These are phyloP conservation scores for Chelmon rostratus DNA, from an alignment of 2,797 vertebrate genomes.

Conservation along the genomic window DNA sequence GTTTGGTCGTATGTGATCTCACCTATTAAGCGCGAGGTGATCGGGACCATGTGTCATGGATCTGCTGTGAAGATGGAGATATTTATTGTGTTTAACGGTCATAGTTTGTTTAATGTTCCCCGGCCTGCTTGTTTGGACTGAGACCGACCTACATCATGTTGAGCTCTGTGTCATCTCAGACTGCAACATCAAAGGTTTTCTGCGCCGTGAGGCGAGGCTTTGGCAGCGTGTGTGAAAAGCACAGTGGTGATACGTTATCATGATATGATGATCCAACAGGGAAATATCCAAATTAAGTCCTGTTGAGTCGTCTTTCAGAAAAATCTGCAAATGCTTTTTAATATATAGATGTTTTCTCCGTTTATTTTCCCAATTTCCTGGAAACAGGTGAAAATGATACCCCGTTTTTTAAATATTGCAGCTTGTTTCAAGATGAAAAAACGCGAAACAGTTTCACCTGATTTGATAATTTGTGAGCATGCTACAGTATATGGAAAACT, in stretches of 20 bases:
- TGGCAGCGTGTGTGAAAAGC: slow-evolving; percentile 28
- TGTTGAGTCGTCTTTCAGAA: neutral
- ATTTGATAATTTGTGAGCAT: neutral
- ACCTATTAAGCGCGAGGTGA: slow-evolving; percentile 26
- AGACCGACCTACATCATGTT: slow-evolving; percentile 45
- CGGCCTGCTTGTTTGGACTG: slow-evolving; percentile 70
- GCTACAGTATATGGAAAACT: neutral
- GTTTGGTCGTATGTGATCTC: slow-evolving; percentile 37
- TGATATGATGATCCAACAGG: slow-evolving; percentile 27
- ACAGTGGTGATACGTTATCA: slow-evolving; percentile 22
- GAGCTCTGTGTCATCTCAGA: slow-evolving; percentile 62
- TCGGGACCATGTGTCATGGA: slow-evolving; percentile 22
- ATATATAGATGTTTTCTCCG: neutral
- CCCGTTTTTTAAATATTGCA: neutral
- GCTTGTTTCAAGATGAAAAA: neutral
- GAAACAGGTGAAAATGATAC: neutral
- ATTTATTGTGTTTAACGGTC: slow-evolving; percentile 71
- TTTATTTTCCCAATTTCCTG: neutral
- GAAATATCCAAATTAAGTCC: slow-evolving; percentile 24
- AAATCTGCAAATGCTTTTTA: neutral
- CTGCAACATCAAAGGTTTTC: slow-evolving; percentile 60
- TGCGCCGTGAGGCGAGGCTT: slow-evolving; percentile 4
- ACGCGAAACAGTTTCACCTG: neutral
- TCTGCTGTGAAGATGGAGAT: slow-evolving; percentile 45
- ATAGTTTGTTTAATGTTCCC: slow-evolving; percentile 76